A percentile compares a stretch with the other conserved stretches of the same genome.
phyloP scores from a whole-genome alignment of 2,113 vertebrate species.

The Phoenicopterus ruber region DNA sequence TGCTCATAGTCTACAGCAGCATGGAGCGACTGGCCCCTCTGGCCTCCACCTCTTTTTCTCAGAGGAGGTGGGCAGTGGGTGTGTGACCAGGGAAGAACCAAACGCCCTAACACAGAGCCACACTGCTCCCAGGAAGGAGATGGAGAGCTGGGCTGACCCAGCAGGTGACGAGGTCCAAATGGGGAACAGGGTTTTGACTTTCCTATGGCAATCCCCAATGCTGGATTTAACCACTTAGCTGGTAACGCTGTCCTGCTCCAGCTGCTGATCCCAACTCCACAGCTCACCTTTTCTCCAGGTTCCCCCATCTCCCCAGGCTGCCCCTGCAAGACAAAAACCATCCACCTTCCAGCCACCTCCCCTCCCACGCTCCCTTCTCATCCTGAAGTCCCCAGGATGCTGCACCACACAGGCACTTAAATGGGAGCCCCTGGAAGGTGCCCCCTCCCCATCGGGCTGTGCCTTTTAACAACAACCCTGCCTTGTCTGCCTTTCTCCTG shows the following conservation, averaged over 20 bases:
- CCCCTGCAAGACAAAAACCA: conserved; percentile 67
- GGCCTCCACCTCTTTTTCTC: background rate
- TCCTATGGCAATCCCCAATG: background rate
- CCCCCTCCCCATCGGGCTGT: background rate
- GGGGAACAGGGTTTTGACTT: background rate
- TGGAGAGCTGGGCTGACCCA: background rate
- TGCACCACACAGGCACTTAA: background rate
- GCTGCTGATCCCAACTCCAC: background rate
- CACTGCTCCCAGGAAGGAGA: background rate
- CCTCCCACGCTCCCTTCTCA: background rate
- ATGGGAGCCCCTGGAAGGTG: background rate
- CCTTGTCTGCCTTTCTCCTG: background rate
- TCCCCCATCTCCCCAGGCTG: conserved; percentile 77
- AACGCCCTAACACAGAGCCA: background rate
- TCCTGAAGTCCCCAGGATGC: background rate
- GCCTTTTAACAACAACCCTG: background rate
- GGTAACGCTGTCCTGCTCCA: background rate
- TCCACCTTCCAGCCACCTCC: background rate
- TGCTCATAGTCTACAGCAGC: background rate
- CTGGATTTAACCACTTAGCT: background rate
- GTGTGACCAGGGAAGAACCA: fast-evolving
- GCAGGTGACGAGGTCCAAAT: no score
- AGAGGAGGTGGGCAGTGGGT: background rate
- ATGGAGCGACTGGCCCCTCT: background rate
- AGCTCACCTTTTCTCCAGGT: conserved; percentile 54